Conservation (phyloP, 35 echinoderm and acorn worm species). For the Apostichopus californicus region DNA sequence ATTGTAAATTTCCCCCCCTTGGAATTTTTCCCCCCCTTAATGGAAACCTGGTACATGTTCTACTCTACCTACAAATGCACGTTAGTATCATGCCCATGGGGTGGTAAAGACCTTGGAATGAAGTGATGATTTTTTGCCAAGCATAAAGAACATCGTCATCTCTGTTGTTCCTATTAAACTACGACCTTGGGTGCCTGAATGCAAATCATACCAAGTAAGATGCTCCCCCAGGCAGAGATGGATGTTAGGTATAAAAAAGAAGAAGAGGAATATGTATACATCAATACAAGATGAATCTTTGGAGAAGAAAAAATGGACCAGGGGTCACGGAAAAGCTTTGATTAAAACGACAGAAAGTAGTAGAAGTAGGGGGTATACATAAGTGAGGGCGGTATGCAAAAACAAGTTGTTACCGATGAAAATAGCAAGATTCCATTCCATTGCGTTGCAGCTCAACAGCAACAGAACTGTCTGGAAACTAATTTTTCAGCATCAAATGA, state of each 20-base stretch:
- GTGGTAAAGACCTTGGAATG: not conserved
- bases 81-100: conserved; percentile 2
- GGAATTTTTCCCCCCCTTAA: not conserved
- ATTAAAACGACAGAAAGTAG: not conserved
- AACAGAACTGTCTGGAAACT: too few species aligned
- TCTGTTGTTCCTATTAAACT: not conserved
- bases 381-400: not conserved
- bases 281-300: not conserved
- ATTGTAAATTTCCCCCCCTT: not conserved
- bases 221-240: not conserved
- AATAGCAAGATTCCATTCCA: too few species aligned
- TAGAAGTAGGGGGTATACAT: not conserved
- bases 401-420: too few species aligned
- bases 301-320: not conserved
- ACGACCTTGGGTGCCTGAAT: not conserved
- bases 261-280: not conserved
- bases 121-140: not conserved
- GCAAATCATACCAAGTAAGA: not conserved
- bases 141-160: not conserved
- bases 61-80: not conserved
- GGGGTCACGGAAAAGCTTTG: not conserved
- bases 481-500: too few species aligned
- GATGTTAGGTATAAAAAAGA: not conserved
- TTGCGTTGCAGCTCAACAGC: too few species aligned
- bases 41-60: not conserved